Evolutionary conservation across 1,140 invertebrate genomes (phyloP), one percentile per base, ranked within the genome.

Genomic region (Scaptomyza hsui): DNA sequence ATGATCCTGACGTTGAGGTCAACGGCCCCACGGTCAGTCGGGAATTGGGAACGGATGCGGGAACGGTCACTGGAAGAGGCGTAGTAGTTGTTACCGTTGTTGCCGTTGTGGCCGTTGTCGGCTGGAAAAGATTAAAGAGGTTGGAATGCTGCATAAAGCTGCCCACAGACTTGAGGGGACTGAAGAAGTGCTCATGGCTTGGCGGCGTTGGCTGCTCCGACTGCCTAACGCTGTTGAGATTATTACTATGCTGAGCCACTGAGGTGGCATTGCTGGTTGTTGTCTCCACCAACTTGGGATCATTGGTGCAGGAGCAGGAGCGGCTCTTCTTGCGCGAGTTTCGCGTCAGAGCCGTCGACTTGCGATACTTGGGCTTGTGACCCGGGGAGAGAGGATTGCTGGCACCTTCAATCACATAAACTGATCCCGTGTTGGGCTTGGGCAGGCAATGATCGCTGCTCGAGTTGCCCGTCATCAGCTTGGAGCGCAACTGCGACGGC

Each of bases 111-210:
- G 41, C 41, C 12, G 32, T n/a, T 12, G 32, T 37, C 3, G 89
- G 78, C 63, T 91, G 85, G 63, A 91, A 90, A 45, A 91, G 63
- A 59, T 90, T 89, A 53, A 91, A 91, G 42, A 91, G 57, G 64
- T 90, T 91, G 85, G 90, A 91, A 91, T 91, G 90, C 62, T 91
- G 86, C 68, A 91, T 86, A 26, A 88, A 78, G 48, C 67, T 86
- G 59, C 90, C 82, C 59, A 91, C 64, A 13, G 89, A 72, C 35
- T 72, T 76, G 15, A 90, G 42, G 1, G 89, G 89, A 64, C 86
- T 88, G 42, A 91, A 89, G 55, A 86, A 90, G 41, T 78, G 57
- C 29, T 85, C 76, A 3, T 70, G 69, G 6, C 37, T 51, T 5
- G 45, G 55, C 15, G n/a, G 53, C 35, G 49, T 16, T 48, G 39